Evolutionary conservation across 2,113 vertebrate genomes (phyloP).

Genomic region (Zootoca vivipara): DNA sequence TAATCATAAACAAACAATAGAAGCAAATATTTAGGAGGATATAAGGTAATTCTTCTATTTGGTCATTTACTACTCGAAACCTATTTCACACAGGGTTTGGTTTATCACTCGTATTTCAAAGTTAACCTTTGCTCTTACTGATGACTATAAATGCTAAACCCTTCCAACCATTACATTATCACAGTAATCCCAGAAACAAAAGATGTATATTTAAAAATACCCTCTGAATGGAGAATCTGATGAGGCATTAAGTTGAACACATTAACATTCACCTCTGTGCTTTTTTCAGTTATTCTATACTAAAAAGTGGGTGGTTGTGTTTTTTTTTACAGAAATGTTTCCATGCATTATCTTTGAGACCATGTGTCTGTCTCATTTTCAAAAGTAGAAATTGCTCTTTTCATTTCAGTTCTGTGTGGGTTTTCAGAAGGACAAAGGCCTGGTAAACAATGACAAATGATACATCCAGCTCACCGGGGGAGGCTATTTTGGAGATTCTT

Average conservation of each 20-base stretch:
- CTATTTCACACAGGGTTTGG: slow-evolving; percentile 63
- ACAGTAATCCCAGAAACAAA: slow-evolving; percentile 64
- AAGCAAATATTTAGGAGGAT: slow-evolving; percentile 10
- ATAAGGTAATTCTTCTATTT: slow-evolving; percentile 48
- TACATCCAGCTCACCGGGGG: slow-evolving; percentile 60
- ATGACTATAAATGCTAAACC: slow-evolving; percentile 58
- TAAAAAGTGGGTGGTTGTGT: slow-evolving; percentile 39
- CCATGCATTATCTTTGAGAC: slow-evolving; percentile 61
- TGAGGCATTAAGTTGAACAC: slow-evolving; percentile 48
- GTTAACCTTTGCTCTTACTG: slow-evolving; percentile 66
- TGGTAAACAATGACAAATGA: slow-evolving; percentile 66
- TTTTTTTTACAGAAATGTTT: slow-evolving; percentile 17
- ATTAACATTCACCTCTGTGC: slow-evolving; percentile 64
- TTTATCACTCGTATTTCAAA: slow-evolving; percentile 64
- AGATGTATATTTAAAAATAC: slow-evolving; percentile 65
- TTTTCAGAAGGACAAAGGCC: slow-evolving; percentile 70
- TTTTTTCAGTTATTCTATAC: slow-evolving; percentile 45
- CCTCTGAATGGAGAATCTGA: slow-evolving; percentile 51
- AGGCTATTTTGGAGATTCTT: slow-evolving; percentile 54
- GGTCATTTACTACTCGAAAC: slow-evolving; percentile 45
- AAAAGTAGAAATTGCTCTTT: slow-evolving; percentile 70
- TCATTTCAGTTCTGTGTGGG: slow-evolving; percentile 64
- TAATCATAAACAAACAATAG: neutral
- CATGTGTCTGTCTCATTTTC: slow-evolving; percentile 60
- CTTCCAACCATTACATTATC: slow-evolving; percentile 66